A percentile compares a stretch with the other conserved stretches of the same genome.
These are phyloP conservation scores for Vesta saturnalis DNA, from an alignment of 2,888 invertebrate genomes.

Conservation along the genomic window DNA sequence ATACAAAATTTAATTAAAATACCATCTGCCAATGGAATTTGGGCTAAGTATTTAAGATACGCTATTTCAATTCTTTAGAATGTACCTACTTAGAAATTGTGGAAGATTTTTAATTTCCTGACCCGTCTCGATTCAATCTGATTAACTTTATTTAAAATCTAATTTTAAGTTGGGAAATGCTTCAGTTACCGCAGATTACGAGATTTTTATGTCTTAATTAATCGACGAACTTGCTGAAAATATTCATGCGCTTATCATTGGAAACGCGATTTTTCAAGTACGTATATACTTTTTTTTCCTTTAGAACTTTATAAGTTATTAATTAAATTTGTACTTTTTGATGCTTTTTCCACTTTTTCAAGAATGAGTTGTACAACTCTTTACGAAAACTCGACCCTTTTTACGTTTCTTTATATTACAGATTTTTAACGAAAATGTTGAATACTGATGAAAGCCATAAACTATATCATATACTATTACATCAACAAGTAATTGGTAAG, in stretches of 20 bases:
- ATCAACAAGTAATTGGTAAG: no score
- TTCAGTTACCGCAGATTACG: not conserved
- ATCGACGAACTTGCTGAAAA: not conserved
- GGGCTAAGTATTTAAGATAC: slow-evolving; percentile 3
- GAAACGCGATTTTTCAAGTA: not conserved
- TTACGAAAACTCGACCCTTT: no score
- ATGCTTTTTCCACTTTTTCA: no score
- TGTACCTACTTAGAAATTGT: slow-evolving; percentile 25
- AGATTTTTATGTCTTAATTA: slow-evolving; percentile 1
- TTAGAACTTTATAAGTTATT: not conserved
- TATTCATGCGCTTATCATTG: not conserved
- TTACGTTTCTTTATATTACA: no score
- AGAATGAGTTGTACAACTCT: no score
- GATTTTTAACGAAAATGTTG: no score
- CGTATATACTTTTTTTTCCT: not conserved
- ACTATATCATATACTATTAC: no score
- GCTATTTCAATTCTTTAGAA: slow-evolving; percentile 22
- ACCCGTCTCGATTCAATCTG: slow-evolving; percentile 23
- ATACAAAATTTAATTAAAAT: slow-evolving; percentile 42
- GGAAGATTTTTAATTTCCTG: slow-evolving; percentile 33
- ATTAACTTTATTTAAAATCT: slow-evolving; percentile 29
- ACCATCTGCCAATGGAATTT: slow-evolving; percentile 32
- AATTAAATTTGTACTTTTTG: not conserved
- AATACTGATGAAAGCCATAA: no score
- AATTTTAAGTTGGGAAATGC: slow-evolving; percentile 20